phyloP scores from a whole-genome alignment of 2,888 invertebrate species.

The Gymnoscelis rufifasciata region DNA sequence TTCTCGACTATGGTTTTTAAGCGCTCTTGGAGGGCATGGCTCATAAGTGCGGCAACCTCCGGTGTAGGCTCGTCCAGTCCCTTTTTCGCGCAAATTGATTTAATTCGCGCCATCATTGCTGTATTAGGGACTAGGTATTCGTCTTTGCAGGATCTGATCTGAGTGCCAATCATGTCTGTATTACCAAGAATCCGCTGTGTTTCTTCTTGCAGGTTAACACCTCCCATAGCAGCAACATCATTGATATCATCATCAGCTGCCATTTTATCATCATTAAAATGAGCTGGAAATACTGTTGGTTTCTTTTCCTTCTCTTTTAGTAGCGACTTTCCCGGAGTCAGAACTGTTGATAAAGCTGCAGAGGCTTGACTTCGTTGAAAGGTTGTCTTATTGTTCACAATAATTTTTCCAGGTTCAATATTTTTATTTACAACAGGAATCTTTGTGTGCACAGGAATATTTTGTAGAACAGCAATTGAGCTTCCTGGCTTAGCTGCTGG shows the following conservation, averaged over 20 bases:
- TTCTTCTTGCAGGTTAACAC: constrained; percentile 97
- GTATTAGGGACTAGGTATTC: constrained; percentile 90
- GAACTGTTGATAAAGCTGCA: constrained; percentile 54
- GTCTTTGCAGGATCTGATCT: constrained; percentile 94
- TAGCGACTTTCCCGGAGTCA: constrained; percentile 78
- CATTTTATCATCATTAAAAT: constrained; percentile 73
- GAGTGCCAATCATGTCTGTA: constrained; percentile 93
- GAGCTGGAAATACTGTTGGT: constrained; percentile 44
- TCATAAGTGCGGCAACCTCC: constrained; percentile 94
- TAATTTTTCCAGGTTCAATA: constrained; percentile 69
- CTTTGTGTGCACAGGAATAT: constrained; percentile 65
- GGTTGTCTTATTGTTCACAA: constrained; percentile 56
- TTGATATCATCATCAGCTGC: constrained; percentile 97
- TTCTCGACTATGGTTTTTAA: constrained; percentile 95
- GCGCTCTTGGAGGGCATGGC: constrained; percentile 96
- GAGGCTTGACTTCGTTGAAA: constrained; percentile 51
- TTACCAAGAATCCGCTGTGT: constrained; percentile 95
- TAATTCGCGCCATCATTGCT: constrained; percentile 87
- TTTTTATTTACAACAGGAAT: constrained; percentile 59
- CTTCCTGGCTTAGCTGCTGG: constrained; percentile 46
- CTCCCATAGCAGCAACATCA: constrained; percentile 99
- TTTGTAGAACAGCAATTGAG: constrained; percentile 65
- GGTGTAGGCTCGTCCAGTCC: constrained; percentile 90
- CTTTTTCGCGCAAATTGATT: constrained; percentile 85
- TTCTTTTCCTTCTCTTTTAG: constrained; percentile 59